Base-by-base conservation (phyloP, 2,888 invertebrate species). In the Microchrysa polita region DNA sequence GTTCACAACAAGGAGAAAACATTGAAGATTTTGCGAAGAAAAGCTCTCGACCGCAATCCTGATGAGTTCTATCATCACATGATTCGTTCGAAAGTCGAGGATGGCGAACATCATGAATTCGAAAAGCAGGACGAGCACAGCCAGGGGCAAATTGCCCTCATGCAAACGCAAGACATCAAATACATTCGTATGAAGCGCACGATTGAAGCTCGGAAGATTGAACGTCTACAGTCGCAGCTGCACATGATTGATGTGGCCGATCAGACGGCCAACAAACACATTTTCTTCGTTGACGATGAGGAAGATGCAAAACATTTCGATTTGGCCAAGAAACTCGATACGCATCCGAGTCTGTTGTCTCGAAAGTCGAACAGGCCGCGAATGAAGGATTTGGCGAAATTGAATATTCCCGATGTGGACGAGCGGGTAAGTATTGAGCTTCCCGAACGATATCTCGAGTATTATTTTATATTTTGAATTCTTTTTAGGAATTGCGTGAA, bases 21-120 rank as follows among this genome's bases (percentile, higher is more conserved):
- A 0, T 83, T 99, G 1, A 94, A 94, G 81, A 83, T 93, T 34
- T 84, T 99, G 72, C 90, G 92, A 74, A 92, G 92, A 82, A 89
- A 94, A 74, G 97, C 96, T 0, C 85, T 95, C 22, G 93, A 97
- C 81, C 94, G 92, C 83, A 99, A 99, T 87, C 97, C 97, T 0
- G 98, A 99, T 91, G 99, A 99, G 84, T 99, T 98, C 86, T 95
- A 98, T 83, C 96, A 95, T 86, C 97, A 97, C 82, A 98, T 98
- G 98, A 90, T 96, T 74, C 96, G 95, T 82, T 93, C 96, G 0
- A 90, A 91, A 83, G 85, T 93, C 0, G 83, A 87, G 75, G 84
- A 88, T 80, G 90, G 88, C 79, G 86, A 85, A 73, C 91, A 92
- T 79, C 91, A 91, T 81, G 91, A 93, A 79, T 85, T 90, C 48